These are phyloP conservation scores for Corythoichthys intestinalis DNA, from an alignment of 2,113 vertebrate genomes.

Conservation along the genomic window DNA sequence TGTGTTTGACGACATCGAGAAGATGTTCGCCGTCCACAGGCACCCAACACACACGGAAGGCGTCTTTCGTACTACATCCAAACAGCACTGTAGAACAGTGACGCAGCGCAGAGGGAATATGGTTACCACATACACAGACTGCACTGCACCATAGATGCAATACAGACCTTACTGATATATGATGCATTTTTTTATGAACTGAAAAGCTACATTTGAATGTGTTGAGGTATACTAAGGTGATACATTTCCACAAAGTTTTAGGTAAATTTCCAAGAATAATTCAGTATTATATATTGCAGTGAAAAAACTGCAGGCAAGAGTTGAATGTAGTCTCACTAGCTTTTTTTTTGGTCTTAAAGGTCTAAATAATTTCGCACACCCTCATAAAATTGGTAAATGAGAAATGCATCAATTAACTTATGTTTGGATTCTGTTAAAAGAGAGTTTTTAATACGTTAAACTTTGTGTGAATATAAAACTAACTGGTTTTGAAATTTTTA, in stretches of 20 bases:
- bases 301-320: not conserved
- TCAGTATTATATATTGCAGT: not conserved
- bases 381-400: not conserved
- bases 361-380: too few species aligned
- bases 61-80: conserved; percentile 81
- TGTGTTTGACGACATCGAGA: conserved; percentile 91
- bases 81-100: conserved; percentile 92
- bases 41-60: conserved; percentile 76
- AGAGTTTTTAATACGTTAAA: not conserved
- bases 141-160: conserved; percentile 71
- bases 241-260: not conserved
- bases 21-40: conserved; percentile 90
- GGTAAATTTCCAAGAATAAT: too few species aligned
- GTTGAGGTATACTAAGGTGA: not conserved
- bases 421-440: not conserved
- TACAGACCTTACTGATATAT: conserved; percentile 10
- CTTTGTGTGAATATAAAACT: not conserved
- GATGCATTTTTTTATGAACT: conserved; percentile 19
- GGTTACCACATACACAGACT: conserved; percentile 97
- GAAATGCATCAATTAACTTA: not conserved
- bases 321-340: not conserved
- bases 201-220: conserved; percentile 4
- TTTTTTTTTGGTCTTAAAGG: too few species aligned
- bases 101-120: conserved; percentile 94
- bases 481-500: not conserved